These are phyloP conservation scores for Anodontia alba DNA, from an alignment of 2,888 invertebrate species.

Conservation along the genomic window DNA sequence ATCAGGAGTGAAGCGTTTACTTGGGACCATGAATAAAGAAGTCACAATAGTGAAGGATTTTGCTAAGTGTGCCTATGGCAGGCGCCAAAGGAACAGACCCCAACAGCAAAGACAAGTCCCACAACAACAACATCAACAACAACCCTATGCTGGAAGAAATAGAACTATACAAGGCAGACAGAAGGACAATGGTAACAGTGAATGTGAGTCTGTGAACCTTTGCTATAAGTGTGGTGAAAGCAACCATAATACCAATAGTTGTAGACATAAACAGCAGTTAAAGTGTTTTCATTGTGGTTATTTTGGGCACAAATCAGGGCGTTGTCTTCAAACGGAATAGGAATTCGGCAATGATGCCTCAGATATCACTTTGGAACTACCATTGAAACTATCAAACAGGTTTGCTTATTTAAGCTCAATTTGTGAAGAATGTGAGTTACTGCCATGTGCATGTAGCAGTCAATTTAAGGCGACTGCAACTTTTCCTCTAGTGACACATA, in stretches of 20 bases:
- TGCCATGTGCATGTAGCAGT: neutral
- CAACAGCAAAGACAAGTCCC: neutral
- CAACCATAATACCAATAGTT: neutral
- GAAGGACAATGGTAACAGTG: neutral
- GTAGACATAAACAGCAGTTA: neutral
- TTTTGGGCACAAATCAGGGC: neutral
- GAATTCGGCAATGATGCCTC: constrained; percentile 7
- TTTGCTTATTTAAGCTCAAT: neutral
- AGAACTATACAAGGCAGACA: neutral
- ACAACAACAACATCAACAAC: neutral
- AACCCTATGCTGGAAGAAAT: neutral
- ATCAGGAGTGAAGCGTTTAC: neutral
- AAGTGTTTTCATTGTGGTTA: neutral
- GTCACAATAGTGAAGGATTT: neutral
- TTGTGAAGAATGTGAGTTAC: neutral
- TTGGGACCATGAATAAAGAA: neutral
- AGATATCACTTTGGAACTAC: neutral
- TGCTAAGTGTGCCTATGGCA: neutral
- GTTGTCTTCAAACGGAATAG: neutral
- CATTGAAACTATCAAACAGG: neutral
- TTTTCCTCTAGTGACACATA: no score
- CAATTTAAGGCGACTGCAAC: neutral
- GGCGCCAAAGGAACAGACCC: neutral
- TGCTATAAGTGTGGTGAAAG: constrained; percentile 11
- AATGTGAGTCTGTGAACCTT: neutral